A percentile compares a stretch with the other conserved stretches of the same genome.
Conservation (phyloP, 2,797 vertebrate species). For the Sternarchorhynchus goeldii region DNA sequence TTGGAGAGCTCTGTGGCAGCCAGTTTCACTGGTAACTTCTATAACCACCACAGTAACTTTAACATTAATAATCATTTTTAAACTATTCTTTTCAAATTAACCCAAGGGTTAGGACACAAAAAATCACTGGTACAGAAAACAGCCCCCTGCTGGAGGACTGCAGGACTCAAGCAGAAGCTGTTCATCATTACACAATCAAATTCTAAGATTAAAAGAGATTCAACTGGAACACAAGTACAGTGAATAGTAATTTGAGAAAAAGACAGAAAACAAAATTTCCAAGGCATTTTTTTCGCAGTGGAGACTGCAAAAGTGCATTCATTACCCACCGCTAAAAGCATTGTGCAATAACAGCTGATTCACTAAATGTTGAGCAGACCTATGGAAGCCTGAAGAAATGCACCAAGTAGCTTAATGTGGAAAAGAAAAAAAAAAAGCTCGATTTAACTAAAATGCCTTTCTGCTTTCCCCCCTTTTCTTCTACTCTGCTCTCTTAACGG, state of each 20-base stretch:
- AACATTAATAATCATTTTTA: slow-evolving; percentile 15
- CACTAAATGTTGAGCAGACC: neutral
- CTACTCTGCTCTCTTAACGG: slow-evolving; percentile 5
- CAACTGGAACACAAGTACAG: slow-evolving; percentile 13
- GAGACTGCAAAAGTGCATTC: neutral
- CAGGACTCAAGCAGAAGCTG: slow-evolving; percentile 3
- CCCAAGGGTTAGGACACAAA: slow-evolving; percentile 22
- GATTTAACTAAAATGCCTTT: slow-evolving; percentile 14
- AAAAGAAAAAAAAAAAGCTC: slow-evolving; percentile 9
- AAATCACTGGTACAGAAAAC: slow-evolving; percentile 24
- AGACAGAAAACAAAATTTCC: slow-evolving; percentile 3
- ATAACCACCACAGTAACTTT: slow-evolving; percentile 7
- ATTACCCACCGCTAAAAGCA: neutral
- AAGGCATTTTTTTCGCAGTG: neutral
- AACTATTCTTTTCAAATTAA: slow-evolving; percentile 33
- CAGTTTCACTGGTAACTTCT: slow-evolving; percentile 11
- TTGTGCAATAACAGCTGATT: slow-evolving; percentile 1
- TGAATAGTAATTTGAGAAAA: neutral
- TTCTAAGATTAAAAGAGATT: slow-evolving; percentile 15
- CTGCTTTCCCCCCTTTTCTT: neutral
- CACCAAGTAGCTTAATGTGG: neutral
- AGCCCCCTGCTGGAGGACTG: slow-evolving; percentile 25
- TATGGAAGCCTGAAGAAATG: neutral
- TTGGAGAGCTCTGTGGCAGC: neutral
- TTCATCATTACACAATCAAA: slow-evolving; percentile 39